A percentile compares a stretch with the other conserved stretches of the same genome.
These are phyloP conservation scores for Amniataba percoides DNA, from an alignment of 2,797 vertebrate species.

Conservation along the genomic window DNA sequence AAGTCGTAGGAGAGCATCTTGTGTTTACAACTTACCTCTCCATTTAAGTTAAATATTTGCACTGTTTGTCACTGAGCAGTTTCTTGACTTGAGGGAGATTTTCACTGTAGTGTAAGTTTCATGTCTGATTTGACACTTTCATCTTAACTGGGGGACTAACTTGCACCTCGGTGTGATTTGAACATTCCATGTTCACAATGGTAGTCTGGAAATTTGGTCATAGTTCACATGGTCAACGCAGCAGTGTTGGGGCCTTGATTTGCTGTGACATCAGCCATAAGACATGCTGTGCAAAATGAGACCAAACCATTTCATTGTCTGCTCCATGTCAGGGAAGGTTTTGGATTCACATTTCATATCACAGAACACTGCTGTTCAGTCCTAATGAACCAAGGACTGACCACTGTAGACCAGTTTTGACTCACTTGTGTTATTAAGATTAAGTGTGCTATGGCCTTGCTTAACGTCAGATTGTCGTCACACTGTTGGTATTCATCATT, in stretches of 20 bases:
- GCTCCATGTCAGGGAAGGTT: slow-evolving; percentile 23
- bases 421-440: slow-evolving; percentile 1
- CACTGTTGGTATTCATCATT: slow-evolving; percentile 12
- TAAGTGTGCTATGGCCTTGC: slow-evolving; percentile 1
- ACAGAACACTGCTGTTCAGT: slow-evolving; percentile 30
- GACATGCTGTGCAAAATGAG: slow-evolving; percentile 45
- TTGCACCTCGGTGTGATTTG: slow-evolving; percentile 54
- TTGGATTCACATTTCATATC: slow-evolving; percentile 16
- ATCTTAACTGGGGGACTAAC: slow-evolving; percentile 13
- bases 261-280: slow-evolving; percentile 33
- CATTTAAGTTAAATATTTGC: slow-evolving; percentile 6
- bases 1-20: slow-evolving; percentile 14
- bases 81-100: slow-evolving; percentile 22
- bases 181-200: slow-evolving; percentile 73
- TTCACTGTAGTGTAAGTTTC: slow-evolving; percentile 49
- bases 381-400: not conserved
- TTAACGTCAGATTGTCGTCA: slow-evolving; percentile 2
- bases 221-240: slow-evolving; percentile 13
- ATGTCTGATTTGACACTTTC: slow-evolving; percentile 27
- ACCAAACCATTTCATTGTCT: slow-evolving; percentile 48
- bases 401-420: slow-evolving; percentile 34
- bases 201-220: slow-evolving; percentile 1
- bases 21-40: slow-evolving; percentile 59
- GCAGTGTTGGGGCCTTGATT: slow-evolving; percentile 13
- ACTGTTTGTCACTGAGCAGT: slow-evolving; percentile 2